These are phyloP conservation scores for Serrognathus titanus DNA, from an alignment of 2,888 invertebrate genomes.

Conservation along the genomic window DNA sequence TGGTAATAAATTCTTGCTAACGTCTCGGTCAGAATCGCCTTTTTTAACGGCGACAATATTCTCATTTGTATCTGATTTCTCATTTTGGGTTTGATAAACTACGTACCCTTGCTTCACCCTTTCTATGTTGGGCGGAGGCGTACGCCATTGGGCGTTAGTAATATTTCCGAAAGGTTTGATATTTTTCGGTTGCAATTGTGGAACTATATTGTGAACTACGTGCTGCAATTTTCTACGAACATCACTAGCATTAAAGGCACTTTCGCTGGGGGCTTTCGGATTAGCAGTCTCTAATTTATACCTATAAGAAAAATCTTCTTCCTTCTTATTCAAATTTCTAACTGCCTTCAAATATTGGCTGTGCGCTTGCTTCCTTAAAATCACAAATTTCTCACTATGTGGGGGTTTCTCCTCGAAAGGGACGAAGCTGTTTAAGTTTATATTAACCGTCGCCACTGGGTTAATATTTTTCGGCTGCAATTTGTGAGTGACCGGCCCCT, in stretches of 20 bases:
- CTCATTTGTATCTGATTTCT: background rate
- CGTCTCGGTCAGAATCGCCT: background rate
- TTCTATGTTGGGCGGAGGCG: constrained; percentile 4
- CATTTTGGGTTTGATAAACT: background rate
- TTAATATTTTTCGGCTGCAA: constrained; percentile 11
- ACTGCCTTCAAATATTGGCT: constrained; percentile 11
- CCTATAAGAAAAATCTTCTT: background rate
- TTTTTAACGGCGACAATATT: constrained; percentile 1
- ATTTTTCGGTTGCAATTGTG: constrained; percentile 22
- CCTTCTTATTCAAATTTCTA: background rate
- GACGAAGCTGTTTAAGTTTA: background rate
- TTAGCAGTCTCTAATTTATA: constrained; percentile 14
- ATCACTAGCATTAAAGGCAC: constrained; percentile 4
- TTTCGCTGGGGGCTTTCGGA: constrained; percentile 1
- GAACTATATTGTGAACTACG: constrained; percentile 1
- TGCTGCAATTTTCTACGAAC: constrained; percentile 8
- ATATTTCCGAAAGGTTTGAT: constrained; percentile 21
- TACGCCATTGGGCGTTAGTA: constrained; percentile 8
- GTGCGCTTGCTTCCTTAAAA: constrained; percentile 4
- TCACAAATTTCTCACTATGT: background rate
- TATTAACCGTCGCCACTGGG: constrained; percentile 4
- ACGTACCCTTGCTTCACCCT: constrained; percentile 3
- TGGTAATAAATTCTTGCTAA: background rate
- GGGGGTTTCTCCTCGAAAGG: background rate
- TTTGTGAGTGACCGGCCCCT: background rate